Evolutionary conservation across 1,140 invertebrate species (phyloP), one percentile per base, ranked within the genome.

Genomic region (Rhagoletis pomonella): DNA sequence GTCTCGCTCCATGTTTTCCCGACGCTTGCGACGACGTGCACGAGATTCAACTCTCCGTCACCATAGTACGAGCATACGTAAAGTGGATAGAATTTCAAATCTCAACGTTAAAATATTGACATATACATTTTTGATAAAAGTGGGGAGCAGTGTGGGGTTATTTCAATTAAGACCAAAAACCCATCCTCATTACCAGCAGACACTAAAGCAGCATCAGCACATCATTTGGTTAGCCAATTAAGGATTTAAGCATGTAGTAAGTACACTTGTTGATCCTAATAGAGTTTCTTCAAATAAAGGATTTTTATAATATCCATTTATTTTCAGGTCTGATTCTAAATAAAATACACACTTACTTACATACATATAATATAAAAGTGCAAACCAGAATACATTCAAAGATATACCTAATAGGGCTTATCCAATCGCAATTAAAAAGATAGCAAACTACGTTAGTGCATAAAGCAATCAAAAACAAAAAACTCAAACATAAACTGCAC

Each of bases 241-340:
- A 92, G 91, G 91, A 91, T 91, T 92, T 92, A 92, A 92, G 91
- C 91, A 92, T 92, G 91, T 92, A 92, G 91, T 92, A 88, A 92
- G 91, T 92, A 86, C 42, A 14, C 9, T 81, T 81, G 50, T 50
- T 19, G 47, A 81, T 81, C 50, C 47, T 19, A 47, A 73, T 44
- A 14, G 47, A 39, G 10, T 81, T 29, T 12, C 2, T n/a, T n/a
- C n/a, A 62, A 62, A 4, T 55, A 47, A 73, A n/a, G 4, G 6
- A 42, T 44, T 42, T n/a, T n/a, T n/a, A n/a, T 73, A 42, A 73
- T 6, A 55, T 55, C 9, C 44, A n/a, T n/a, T 42, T 81, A 81
- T 7, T 81, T 81, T 55, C 73, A 81, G 73, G 73, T 81, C 44
- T 81, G 17, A 81, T 81, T 55, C 47, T 81, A 81, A 62, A 62